Base-by-base conservation (phyloP, 2,113 vertebrate species). In the Tenebrosternarchus preto region DNA sequence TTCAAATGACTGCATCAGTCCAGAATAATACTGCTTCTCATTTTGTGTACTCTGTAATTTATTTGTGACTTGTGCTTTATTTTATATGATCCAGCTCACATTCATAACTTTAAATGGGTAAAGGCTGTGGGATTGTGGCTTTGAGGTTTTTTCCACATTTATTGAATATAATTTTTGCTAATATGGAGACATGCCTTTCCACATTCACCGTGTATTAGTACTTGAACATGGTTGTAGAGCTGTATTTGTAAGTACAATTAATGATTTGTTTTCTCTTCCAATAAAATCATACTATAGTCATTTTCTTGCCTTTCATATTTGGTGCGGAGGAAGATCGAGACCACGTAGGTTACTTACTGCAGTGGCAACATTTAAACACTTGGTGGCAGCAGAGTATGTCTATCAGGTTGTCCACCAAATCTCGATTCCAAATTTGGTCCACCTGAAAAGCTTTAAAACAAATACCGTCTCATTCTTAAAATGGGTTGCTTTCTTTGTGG, bases 1-100 rank as follows among this genome's bases (percentile, higher is more conserved):
- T 89, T 88, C 87, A 60, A 84, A 89, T 85, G 94, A 93, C 93
- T 94, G 92, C 91, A 93, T 95, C 93, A 94, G 93, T 94, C 93
- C 91, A 22, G 77, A 39, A 55, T 12, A 31, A 67, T 57, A 39
- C 27, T 46, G 43, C 66, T 59, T 57, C 43, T 50, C 27, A 53
- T 53, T 53, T 5, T 12, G 2, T 39, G 17, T 39, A 2, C 36
- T 8, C 4, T 39, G 24, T 46, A 72, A 66, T 76, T 76, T 67
- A 72, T 72, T 76, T 31, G 5, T 67, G 22, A 60, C 74, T 59
- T 76, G 71, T 76, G 16, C 46, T 36, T 59, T 67, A 24, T 75
- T 17, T 69, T 72, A 22, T 70, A 59, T 56, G 12, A 7, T 61
- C 6, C 53, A 31, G 25, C 4, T 53, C 39, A 19, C 12, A 22